Evolutionary conservation across 2,888 invertebrate species (phyloP), one percentile per base, ranked within the genome.

Genomic region (Aricia artaxerxes): DNA sequence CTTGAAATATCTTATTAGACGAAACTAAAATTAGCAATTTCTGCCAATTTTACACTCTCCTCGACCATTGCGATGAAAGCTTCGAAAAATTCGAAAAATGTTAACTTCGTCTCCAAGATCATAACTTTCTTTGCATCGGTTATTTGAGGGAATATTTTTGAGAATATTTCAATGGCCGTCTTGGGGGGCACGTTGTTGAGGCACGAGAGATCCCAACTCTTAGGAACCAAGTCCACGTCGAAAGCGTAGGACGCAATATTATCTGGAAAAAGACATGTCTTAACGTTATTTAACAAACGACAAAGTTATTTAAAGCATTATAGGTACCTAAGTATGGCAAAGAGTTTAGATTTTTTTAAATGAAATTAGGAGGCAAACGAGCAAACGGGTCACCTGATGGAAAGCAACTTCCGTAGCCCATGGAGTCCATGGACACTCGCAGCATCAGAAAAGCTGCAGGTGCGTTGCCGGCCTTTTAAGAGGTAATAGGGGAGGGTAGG

Each of bases 41-140:
- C 87, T 78, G 85, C 87, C 0, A 90, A 80, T n/a, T 84, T 84
- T 78, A 92, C 87, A 82, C 92, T 93, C 84, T 91, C 88, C 78
- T 91, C 88, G 1, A 91, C 86, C 82, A 95, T 94, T 1, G 86
- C 84, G 16, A 96, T 81, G 78, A 96, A 88, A 24, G 92, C 92
- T 87, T 96, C 95, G 82, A 95, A 95, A 87, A 96, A 96, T 87
- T 96, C 96, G 53, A 95, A 92, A 87, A 96, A 96, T 1, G 95
- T 94, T 72, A 96, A 85, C 83, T 94, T 87, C 83, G 95, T 92
- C 78, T 95, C 90, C 80, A 95, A 89, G 83, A 95, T 85, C 82
- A 95, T 88, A 73, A 95, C 91, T 80, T 88, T 86, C 11, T 86
- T 85, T 1, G 82, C 84, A 9, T 86, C 83, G 76, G 84, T 87